These are phyloP conservation scores for Alsophila aescularia DNA, from an alignment of 2,888 invertebrate species.

Conservation along the genomic window DNA sequence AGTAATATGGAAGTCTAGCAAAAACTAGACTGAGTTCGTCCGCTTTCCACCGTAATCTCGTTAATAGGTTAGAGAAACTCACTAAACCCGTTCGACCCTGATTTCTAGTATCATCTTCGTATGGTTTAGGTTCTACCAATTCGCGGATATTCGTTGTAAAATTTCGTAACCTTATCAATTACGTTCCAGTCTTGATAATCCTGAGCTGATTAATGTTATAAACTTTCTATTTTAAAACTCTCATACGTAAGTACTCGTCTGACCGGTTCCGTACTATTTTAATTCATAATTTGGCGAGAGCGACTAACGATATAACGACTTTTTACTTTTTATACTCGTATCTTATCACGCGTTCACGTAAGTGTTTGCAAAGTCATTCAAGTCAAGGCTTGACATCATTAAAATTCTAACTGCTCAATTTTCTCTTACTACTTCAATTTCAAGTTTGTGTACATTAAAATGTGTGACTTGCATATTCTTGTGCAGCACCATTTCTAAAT, in stretches of 20 bases:
- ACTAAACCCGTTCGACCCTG: slow-evolving; percentile 60
- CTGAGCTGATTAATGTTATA: slow-evolving; percentile 32
- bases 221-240: slow-evolving; percentile 71
- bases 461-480: slow-evolving; percentile 29
- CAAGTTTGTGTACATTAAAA: slow-evolving; percentile 19
- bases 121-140: slow-evolving; percentile 36
- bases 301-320: slow-evolving; percentile 57
- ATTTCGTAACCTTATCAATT: slow-evolving; percentile 38
- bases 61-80: slow-evolving; percentile 80
- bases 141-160: slow-evolving; percentile 56
- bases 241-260: slow-evolving; percentile 41
- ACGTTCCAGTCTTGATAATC: slow-evolving; percentile 28
- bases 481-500: slow-evolving; percentile 2
- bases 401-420: slow-evolving; percentile 38
- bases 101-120: slow-evolving; percentile 68
- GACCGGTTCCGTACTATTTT: slow-evolving; percentile 57
- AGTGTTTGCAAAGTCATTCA: slow-evolving; percentile 33
- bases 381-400: slow-evolving; percentile 31
- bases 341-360: slow-evolving; percentile 39
- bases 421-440: slow-evolving; percentile 36
- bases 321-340: slow-evolving; percentile 62
- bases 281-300: slow-evolving; percentile 64
- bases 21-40: slow-evolving; percentile 72
- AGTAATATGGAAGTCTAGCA: slow-evolving; percentile 72
- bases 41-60: slow-evolving; percentile 79